Evolutionary conservation across 1,140 invertebrate species (phyloP).

Genomic region (Periplaneta americana): DNA sequence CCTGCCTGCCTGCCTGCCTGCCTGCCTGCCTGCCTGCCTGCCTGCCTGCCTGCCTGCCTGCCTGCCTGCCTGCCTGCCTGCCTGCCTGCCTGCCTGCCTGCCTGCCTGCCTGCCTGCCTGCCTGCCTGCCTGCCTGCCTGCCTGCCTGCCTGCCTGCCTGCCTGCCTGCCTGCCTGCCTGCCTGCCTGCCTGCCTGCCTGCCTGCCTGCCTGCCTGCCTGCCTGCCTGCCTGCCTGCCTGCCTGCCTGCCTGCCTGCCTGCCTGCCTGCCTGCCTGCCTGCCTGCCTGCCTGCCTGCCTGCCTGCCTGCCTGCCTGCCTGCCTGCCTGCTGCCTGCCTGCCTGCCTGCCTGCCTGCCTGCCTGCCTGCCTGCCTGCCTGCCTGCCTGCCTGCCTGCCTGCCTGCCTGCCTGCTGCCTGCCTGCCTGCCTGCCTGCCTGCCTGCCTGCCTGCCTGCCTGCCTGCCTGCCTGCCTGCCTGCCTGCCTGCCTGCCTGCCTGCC

Average conservation of each 20-base stretch:
- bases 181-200: not conserved
- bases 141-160: not conserved
- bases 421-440: not conserved
- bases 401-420: too few relatives aligned
- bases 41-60: not conserved
- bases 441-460: not conserved
- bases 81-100: not conserved
- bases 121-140: not conserved
- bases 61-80: not conserved
- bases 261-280: not conserved
- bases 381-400: not conserved
- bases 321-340: too few relatives aligned
- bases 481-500: not conserved
- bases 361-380: not conserved
- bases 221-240: not conserved
- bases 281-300: not conserved
- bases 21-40: not conserved
- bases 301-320: not conserved
- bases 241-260: not conserved
- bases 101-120: not conserved
- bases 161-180: not conserved
- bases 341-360: not conserved
- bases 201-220: not conserved
- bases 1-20: not conserved
- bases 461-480: not conserved